These are phyloP conservation scores for Crocuta crocuta DNA, from an alignment of 2,113 vertebrate genomes.

Conservation along the genomic window DNA sequence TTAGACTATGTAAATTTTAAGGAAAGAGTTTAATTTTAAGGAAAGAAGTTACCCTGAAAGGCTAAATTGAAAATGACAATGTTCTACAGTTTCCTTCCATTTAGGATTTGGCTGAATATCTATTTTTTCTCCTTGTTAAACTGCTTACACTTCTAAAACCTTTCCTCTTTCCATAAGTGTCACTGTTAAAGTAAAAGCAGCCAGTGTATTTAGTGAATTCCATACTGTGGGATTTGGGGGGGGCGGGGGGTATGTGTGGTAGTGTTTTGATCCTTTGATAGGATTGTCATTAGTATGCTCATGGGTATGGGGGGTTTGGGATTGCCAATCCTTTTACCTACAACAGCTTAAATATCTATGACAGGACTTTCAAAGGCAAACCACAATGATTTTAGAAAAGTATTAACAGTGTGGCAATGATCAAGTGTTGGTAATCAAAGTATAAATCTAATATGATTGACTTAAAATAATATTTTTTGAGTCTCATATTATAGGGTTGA, in stretches of 20 bases:
- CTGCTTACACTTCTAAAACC: conserved; percentile 81
- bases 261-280: conserved; percentile 64
- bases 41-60: conserved; percentile 40
- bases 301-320: conserved; percentile 7
- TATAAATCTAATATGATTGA: background rate
- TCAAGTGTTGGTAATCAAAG: background rate
- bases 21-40: background rate
- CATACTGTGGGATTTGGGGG: conserved; percentile 47
- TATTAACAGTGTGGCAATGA: background rate
- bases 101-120: conserved; percentile 68
- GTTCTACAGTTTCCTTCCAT: conserved; percentile 43
- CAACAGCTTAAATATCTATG: background rate
- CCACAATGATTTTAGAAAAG: conserved; percentile 26
- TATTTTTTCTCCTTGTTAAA: conserved; percentile 71
- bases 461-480: background rate
- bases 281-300: conserved; percentile 49
- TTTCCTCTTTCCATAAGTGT: conserved; percentile 84
- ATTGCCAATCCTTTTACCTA: conserved; percentile 28
- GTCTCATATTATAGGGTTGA: background rate
- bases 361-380: background rate
- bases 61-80: conserved; percentile 9
- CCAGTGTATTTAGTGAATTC: conserved; percentile 61
- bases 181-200: conserved; percentile 74
- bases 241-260: conserved; percentile 41
- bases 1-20: conserved; percentile 42